phyloP scores from a whole-genome alignment of 2,888 invertebrate species.

The Idaea biselata region DNA sequence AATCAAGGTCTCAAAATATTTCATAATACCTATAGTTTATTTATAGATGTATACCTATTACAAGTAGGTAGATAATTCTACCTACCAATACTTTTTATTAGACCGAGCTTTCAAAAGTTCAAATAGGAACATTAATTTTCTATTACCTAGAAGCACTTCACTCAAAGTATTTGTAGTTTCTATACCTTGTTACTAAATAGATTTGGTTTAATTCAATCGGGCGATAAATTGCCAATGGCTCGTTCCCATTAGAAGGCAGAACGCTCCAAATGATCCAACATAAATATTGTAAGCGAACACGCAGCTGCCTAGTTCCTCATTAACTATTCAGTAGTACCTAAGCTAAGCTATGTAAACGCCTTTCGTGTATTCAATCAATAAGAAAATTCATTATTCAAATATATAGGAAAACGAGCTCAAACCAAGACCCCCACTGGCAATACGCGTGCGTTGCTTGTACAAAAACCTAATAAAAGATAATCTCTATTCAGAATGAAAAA shows the following conservation, averaged over 20 bases:
- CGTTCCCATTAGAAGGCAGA: not conserved
- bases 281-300: not conserved
- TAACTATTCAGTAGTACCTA: not conserved
- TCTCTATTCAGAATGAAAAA: constrained; percentile 17
- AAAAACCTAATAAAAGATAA: constrained; percentile 4
- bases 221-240: not conserved
- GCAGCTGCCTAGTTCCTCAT: not conserved
- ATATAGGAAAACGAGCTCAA: not conserved
- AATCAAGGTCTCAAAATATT: too few relatives aligned
- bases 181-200: not conserved
- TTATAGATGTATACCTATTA: too few relatives aligned
- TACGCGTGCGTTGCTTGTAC: constrained; percentile 1
- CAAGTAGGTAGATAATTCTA: too few relatives aligned
- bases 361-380: constrained; percentile 3
- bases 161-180: not conserved
- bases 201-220: not conserved
- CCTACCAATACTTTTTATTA: not conserved
- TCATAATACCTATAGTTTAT: too few relatives aligned
- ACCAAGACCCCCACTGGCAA: not conserved
- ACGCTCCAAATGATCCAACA: not conserved
- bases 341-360: not conserved
- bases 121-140: not conserved
- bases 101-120: not conserved
- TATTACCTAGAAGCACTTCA: too few relatives aligned
- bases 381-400: not conserved